Conservation (phyloP, 2,797 vertebrate species). For the Pseudochirops corinnae region DNA sequence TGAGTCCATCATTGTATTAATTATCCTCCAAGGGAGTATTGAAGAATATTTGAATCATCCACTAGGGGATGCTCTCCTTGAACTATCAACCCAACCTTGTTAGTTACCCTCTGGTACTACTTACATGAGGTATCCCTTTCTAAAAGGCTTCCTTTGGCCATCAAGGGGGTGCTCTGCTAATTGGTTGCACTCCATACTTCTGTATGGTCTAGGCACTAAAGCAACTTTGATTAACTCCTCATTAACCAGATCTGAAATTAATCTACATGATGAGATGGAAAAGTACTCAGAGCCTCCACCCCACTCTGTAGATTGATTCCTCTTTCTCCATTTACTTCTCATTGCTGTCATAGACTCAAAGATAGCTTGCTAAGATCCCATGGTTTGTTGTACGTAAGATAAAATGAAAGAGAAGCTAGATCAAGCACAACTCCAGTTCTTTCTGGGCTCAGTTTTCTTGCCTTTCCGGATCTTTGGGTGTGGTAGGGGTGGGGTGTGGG, state of each 20-base stretch:
- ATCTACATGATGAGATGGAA: not conserved
- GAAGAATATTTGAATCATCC: not conserved
- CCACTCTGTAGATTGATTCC: not conserved
- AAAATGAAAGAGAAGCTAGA: not conserved
- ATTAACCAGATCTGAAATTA: not conserved
- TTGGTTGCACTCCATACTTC: not conserved
- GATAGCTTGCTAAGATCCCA: not conserved
- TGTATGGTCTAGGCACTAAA: not conserved
- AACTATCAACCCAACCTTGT: not conserved
- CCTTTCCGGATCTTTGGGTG: not conserved
- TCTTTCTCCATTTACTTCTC: not conserved
- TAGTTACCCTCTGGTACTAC: too few relatives aligned
- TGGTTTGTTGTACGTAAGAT: not conserved
- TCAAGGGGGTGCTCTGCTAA: not conserved
- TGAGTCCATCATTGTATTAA: not conserved
- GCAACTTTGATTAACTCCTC: not conserved
- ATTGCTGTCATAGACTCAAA: not conserved
- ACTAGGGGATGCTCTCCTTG: not conserved
- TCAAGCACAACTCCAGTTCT: not conserved
- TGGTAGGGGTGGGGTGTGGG: too few relatives aligned
- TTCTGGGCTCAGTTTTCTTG: not conserved
- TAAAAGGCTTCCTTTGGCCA: not conserved
- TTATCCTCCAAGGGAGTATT: not conserved
- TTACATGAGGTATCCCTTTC: too few relatives aligned
- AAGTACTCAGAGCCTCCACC: not conserved